phyloP scores from a whole-genome alignment of 2,888 invertebrate species.

The Cepaea hortensis region DNA sequence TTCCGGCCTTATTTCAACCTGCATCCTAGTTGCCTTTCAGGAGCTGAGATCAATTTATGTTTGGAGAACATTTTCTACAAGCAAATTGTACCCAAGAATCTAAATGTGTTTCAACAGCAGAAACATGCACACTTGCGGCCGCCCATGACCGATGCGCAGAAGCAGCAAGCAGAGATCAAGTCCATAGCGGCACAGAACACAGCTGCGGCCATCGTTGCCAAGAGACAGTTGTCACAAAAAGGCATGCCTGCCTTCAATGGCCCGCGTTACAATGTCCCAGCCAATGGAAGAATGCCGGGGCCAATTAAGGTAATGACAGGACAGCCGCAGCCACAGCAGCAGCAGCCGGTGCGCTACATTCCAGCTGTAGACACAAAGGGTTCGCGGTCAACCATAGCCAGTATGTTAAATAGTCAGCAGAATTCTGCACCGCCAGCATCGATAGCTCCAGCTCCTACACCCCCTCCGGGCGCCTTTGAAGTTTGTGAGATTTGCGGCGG shows the following conservation, averaged over 20 bases:
- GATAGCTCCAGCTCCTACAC: constrained; percentile 14
- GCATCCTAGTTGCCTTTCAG: constrained; percentile 80
- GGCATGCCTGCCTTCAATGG: background rate
- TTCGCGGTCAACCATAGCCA: constrained; percentile 32
- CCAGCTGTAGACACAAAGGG: background rate
- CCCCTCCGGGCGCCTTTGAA: constrained; percentile 60
- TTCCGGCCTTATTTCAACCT: constrained; percentile 90
- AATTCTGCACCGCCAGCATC: background rate
- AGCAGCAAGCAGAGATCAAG: constrained; percentile 38
- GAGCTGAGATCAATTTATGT: constrained; percentile 67
- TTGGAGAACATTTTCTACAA: constrained; percentile 68
- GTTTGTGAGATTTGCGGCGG: constrained; percentile 96
- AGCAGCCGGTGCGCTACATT: constrained; percentile 37
- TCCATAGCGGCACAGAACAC: constrained; percentile 40
- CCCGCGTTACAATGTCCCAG: constrained; percentile 20
- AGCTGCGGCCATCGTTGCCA: constrained; percentile 30
- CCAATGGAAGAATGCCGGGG: background rate
- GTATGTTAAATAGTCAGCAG: constrained; percentile 36
- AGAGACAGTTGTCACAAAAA: constrained; percentile 30
- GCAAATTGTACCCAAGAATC: constrained; percentile 47
- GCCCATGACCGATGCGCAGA: constrained; percentile 34
- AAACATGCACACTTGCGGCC: constrained; percentile 40
- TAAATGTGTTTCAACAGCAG: constrained; percentile 42
- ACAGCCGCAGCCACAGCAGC: constrained; percentile 1
- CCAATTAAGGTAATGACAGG: constrained; percentile 32